These are phyloP conservation scores for Drosophila imparisetae DNA, from an alignment of 2,888 invertebrate genomes.

Conservation along the genomic window DNA sequence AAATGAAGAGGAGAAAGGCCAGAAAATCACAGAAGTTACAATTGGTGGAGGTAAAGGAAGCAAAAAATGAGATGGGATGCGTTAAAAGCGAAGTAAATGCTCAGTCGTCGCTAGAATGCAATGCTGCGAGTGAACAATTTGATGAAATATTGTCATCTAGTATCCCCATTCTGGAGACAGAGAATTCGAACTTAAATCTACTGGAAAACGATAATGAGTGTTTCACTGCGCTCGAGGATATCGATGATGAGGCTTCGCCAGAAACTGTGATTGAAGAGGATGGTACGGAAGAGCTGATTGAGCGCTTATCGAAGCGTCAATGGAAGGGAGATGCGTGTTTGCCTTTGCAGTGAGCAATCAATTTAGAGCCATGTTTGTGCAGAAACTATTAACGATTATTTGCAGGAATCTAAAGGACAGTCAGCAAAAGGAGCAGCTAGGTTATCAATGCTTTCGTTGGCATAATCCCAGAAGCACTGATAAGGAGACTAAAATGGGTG, in stretches of 20 bases:
- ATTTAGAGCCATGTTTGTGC: neutral
- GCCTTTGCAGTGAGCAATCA: constrained; percentile 19
- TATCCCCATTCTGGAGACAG: constrained; percentile 29
- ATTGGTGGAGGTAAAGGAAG: too few relatives aligned
- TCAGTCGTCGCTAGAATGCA: neutral
- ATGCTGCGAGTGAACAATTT: neutral
- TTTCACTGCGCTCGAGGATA: constrained; percentile 36
- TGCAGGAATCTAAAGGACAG: constrained; percentile 3
- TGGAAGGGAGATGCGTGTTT: neutral
- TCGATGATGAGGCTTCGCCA: constrained; percentile 9
- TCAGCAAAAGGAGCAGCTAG: constrained; percentile 2
- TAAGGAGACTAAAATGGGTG: constrained; percentile 33
- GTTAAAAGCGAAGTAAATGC: constrained; percentile 36
- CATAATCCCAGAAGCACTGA: constrained; percentile 47
- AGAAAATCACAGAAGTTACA: neutral
- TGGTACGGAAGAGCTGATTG: constrained; percentile 28
- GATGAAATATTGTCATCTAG: neutral
- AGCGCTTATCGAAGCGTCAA: constrained; percentile 17
- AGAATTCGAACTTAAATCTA: neutral
- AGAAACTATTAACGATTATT: neutral
- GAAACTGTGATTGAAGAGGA: constrained; percentile 23
- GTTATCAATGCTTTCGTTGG: constrained; percentile 49
- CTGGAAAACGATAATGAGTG: constrained; percentile 48
- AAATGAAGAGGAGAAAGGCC: constrained; percentile 15
- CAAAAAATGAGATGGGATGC: neutral